Base-by-base conservation (phyloP, 2,888 invertebrate species). In the Dryadula phaetusa region DNA sequence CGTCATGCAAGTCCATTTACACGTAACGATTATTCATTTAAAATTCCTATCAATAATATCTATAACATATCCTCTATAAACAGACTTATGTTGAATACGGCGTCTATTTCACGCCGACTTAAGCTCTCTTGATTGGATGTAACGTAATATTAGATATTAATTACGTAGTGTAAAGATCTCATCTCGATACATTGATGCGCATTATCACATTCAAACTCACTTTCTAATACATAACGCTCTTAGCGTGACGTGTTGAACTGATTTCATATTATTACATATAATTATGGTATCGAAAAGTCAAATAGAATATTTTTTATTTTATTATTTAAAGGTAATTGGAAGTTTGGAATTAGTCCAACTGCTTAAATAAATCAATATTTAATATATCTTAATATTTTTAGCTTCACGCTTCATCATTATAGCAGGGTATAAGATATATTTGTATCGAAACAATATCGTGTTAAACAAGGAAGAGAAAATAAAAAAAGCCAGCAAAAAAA, bases 101-200 rank as follows among this genome's bases (percentile, higher is more conserved):
- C 61, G 49, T 61, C 62, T 62, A 62, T 67, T 67, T 62, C 64
- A 67, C 52, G 67, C 60, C 52, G 64, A 46, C 67, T 65, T 70
- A 70, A 70, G 62, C 64, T 46, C 53, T 40, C 42, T 60, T 60
- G 60, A 60, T 60, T 60, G 42, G 44, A 60, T 60, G 60, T 46
- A 60, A 60, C 14, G 28, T 12, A 46, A 60, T 60, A 60, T 46
- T 46, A 46, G 32, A 60, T 60, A 60, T 44, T 60, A 60, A 60
- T 60, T 44, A 60, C 44, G 4, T 44, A 40, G 40, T 40, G 58
- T 60, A 60, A 34, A 64, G 46, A 64, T 64, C 44, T 56, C 58
- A 16, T 52, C 49, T 28, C 25, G 18, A 8, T 49, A 8, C 25
- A 25, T 52, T n/a, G 49, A 25, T n/a, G 52, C 28, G 16, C 32